These are phyloP conservation scores for Limnephilus rhombicus DNA, from an alignment of 2,888 invertebrate genomes.

Conservation along the genomic window DNA sequence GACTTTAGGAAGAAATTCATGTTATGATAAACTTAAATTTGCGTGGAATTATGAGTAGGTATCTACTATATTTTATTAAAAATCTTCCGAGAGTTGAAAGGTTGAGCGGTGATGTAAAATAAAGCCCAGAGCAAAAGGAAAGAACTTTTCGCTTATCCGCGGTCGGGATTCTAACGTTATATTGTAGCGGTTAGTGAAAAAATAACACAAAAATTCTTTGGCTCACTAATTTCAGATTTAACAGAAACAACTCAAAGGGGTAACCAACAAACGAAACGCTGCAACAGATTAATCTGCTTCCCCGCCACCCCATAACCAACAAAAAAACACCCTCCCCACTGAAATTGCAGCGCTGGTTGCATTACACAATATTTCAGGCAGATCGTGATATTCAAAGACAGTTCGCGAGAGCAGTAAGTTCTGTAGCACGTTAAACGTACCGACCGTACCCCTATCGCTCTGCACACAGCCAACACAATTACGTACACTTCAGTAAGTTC, in stretches of 20 bases:
- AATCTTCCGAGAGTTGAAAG: not conserved
- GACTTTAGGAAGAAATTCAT: not conserved
- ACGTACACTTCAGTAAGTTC: slow-evolving; percentile 58
- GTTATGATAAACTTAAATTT: not conserved
- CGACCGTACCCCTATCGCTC: slow-evolving; percentile 52
- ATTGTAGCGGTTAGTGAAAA: not conserved
- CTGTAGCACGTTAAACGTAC: not conserved
- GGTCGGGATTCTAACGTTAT: not conserved
- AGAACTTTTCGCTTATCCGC: not conserved
- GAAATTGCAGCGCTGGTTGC: not conserved
- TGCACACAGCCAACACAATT: slow-evolving; percentile 59
- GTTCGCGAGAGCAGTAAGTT: not conserved
- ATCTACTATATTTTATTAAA: not conserved
- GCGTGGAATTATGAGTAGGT: not conserved
- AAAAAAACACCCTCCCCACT: no score
- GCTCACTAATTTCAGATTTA: not conserved
- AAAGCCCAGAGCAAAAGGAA: not conserved
- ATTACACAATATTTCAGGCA: not conserved
- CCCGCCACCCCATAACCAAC: not conserved
- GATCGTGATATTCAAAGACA: slow-evolving; percentile 4
- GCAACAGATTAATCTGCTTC: not conserved
- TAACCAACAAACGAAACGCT: not conserved
- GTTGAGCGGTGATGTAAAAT: not conserved
- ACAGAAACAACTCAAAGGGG: not conserved
- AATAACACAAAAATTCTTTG: not conserved